Evolutionary conservation across 2,113 vertebrate species (phyloP).

Genomic region (Sander vitreus): DNA sequence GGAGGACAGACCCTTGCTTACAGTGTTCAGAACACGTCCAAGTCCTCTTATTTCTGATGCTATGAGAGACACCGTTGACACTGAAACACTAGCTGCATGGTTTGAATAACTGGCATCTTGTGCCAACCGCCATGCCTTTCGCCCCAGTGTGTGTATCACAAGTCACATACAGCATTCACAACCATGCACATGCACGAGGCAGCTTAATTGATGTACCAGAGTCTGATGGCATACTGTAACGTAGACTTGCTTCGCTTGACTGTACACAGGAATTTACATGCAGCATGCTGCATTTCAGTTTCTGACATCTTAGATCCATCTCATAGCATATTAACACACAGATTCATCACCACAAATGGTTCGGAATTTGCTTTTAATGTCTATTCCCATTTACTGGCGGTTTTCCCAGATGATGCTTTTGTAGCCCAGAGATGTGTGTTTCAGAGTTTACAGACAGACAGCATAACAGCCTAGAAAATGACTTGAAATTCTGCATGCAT

Average conservation of each 20-base stretch:
- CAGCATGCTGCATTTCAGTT: conserved; percentile 5
- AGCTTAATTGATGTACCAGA: conserved; percentile 18
- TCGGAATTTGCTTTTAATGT: conserved; percentile 25
- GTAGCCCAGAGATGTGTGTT: conserved; percentile 1
- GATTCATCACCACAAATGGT: conserved; percentile 14
- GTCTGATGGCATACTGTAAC: conserved; percentile 26
- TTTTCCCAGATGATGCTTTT: conserved; percentile 17
- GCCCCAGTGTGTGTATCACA: conserved; percentile 32
- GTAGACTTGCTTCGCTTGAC: conserved; percentile 3
- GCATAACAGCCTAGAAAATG: not conserved
- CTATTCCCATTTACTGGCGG: conserved; percentile 21
- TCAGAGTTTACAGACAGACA: not conserved
- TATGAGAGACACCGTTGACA: conserved; percentile 38
- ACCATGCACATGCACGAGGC: conserved; percentile 24
- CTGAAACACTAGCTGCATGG: conserved; percentile 69
- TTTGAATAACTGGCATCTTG: conserved; percentile 39
- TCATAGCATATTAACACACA: not conserved
- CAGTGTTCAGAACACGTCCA: conserved; percentile 11
- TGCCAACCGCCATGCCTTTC: not conserved
- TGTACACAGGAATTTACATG: conserved; percentile 29
- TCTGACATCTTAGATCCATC: not conserved
- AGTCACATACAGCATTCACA: conserved; percentile 42
- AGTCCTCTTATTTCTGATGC: conserved; percentile 51
- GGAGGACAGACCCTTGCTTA: conserved; percentile 39
- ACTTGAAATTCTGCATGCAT: not conserved